Evolutionary conservation across 2,113 vertebrate genomes (phyloP).

Genomic region (Orientallactaga bullata): DNA sequence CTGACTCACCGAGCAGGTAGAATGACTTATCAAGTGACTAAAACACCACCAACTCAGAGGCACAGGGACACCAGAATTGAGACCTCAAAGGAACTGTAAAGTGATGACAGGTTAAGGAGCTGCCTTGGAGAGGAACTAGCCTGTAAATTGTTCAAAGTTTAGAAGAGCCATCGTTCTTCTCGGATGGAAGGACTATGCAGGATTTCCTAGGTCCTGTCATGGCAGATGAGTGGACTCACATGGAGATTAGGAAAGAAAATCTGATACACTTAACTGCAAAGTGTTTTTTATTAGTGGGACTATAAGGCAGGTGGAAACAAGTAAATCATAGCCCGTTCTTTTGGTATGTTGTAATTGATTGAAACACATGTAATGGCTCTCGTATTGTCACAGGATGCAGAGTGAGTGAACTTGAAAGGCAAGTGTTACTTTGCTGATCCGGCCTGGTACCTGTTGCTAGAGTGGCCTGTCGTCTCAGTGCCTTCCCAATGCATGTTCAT

Average conservation of each 20-base stretch:
- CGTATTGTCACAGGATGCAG: background rate
- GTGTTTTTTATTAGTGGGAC: background rate
- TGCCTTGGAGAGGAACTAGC: slow-evolving; percentile 30
- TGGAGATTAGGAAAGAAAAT: background rate
- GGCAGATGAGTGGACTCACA: background rate
- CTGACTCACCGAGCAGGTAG: slow-evolving; percentile 79
- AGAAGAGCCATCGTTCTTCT: background rate
- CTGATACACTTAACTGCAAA: background rate
- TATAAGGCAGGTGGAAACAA: background rate
- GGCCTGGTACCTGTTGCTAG: background rate
- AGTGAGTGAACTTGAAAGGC: slow-evolving; percentile 5
- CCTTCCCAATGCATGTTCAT: background rate
- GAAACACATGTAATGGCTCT: background rate
- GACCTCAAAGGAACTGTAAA: slow-evolving; percentile 61
- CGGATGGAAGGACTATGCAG: background rate
- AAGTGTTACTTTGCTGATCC: background rate
- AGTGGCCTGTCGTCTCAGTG: background rate
- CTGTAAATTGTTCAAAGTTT: background rate
- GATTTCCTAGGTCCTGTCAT: background rate
- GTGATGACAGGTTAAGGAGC: slow-evolving; percentile 28
- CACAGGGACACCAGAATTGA: slow-evolving; percentile 6
- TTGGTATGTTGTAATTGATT: slow-evolving; percentile 9
- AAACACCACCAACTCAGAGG: slow-evolving; percentile 22
- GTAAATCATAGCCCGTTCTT: background rate
- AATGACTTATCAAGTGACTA: slow-evolving; percentile 71